These are phyloP conservation scores for Henricia sp. DNA, from an alignment of 53 echinoderm and acorn worm genomes.

Conservation along the genomic window DNA sequence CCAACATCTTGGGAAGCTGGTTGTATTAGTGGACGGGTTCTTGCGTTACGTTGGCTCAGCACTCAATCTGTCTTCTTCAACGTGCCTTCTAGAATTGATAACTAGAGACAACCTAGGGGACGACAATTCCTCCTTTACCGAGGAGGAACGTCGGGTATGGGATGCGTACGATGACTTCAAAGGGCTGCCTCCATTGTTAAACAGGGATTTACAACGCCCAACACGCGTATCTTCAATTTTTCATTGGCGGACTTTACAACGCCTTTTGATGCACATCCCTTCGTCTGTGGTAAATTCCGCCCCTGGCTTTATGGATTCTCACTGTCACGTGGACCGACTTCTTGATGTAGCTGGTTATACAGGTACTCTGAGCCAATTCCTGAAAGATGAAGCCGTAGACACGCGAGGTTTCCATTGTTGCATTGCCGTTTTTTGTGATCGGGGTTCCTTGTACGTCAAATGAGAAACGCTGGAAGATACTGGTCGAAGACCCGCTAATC, in stretches of 20 bases:
- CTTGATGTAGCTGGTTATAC: not conserved
- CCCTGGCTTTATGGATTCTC: constrained; percentile 2
- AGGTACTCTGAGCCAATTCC: not conserved
- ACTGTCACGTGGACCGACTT: constrained; percentile 25
- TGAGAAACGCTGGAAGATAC: not conserved
- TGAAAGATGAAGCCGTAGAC: not conserved
- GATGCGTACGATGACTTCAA: not conserved
- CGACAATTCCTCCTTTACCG: not conserved
- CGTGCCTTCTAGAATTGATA: not conserved
- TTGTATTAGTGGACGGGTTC: not conserved
- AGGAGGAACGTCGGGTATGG: not conserved
- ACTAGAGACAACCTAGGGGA: not conserved
- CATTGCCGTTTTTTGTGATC: constrained; percentile 15
- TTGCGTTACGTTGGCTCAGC: not conserved
- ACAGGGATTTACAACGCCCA: not conserved
- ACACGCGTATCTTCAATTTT: not conserved
- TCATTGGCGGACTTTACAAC: constrained; percentile 6
- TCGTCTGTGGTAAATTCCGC: not conserved
- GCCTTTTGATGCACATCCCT: not conserved
- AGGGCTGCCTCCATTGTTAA: not conserved
- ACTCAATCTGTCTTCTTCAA: not conserved
- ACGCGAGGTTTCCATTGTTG: not conserved
- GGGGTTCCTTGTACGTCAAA: not conserved
- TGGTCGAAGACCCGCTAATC: not conserved
- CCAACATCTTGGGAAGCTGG: not conserved